Percentiles rank a stretch among this genome's conserved stretches.
phyloP scores from a whole-genome alignment of 2,888 invertebrate genomes.

The Leptinotarsa juncta region DNA sequence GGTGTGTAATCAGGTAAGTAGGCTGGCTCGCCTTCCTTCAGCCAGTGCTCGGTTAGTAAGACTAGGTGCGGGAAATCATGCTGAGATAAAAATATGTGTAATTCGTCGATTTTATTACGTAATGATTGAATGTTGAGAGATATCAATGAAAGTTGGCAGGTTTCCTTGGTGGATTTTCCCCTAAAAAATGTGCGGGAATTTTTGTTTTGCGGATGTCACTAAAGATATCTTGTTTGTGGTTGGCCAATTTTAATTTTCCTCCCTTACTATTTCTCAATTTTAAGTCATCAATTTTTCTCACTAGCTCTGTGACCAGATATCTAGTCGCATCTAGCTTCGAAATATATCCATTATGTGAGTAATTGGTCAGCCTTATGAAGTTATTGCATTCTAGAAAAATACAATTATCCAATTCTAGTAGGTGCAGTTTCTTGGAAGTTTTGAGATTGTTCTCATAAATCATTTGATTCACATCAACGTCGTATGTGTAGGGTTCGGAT shows the following conservation, averaged over 20 bases:
- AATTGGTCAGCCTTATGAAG: constrained; percentile 8
- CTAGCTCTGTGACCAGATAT: background rate
- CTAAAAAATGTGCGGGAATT: too few relatives aligned
- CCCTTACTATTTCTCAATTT: background rate
- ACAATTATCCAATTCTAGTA: background rate
- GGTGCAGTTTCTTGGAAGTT: constrained; percentile 9
- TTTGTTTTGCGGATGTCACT: too few relatives aligned
- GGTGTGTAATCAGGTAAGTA: too few relatives aligned
- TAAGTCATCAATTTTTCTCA: background rate
- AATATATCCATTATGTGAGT: background rate
- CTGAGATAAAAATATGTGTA: too few relatives aligned
- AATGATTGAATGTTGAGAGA: too few relatives aligned
- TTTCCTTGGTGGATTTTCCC: too few relatives aligned
- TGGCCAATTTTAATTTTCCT: background rate
- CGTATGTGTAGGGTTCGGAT: constrained; percentile 9
- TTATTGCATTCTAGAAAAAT: constrained; percentile 12
- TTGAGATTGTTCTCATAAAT: constrained; percentile 9
- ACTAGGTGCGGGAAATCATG: too few relatives aligned
- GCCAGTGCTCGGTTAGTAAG: too few relatives aligned
- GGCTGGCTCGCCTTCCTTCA: too few relatives aligned
- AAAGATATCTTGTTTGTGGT: too few relatives aligned
- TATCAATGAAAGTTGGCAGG: too few relatives aligned
- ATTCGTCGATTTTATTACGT: too few relatives aligned
- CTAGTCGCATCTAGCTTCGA: background rate
- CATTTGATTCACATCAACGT: background rate